A percentile compares a stretch with the other conserved stretches of the same genome.
These are phyloP conservation scores for Pungitius pungitius DNA, from an alignment of 2,113 vertebrate genomes.

Conservation along the genomic window DNA sequence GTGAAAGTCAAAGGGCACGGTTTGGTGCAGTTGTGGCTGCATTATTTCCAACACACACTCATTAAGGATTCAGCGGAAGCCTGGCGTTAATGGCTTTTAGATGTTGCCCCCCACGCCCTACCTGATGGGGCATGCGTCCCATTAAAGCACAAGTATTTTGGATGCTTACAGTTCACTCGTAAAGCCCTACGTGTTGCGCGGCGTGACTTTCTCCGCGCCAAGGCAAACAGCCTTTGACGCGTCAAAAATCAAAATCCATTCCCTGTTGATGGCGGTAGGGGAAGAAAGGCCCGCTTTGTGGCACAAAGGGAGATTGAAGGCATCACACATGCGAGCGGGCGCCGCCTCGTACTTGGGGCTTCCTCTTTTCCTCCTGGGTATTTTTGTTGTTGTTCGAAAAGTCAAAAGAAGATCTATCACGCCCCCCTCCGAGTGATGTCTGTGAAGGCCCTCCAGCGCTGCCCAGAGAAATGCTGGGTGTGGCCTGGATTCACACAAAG, in stretches of 20 bases:
- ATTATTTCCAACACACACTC: conserved; percentile 49
- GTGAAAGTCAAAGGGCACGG: conserved; percentile 36
- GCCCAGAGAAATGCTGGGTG: conserved; percentile 46
- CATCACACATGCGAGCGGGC: conserved; percentile 17
- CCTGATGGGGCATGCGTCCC: conserved; percentile 68
- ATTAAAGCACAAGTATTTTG: conserved; percentile 68
- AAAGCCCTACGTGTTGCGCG: conserved; percentile 70
- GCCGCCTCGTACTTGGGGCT: conserved; percentile 33
- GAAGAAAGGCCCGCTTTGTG: conserved; percentile 28
- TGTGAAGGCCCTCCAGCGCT: conserved; percentile 41
- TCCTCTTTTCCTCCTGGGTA: conserved; percentile 13
- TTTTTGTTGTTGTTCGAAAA: conserved; percentile 46
- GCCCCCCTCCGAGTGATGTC: conserved; percentile 21
- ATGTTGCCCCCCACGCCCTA: conserved; percentile 67
- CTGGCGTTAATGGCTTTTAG: conserved; percentile 68
- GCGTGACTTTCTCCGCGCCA: conserved; percentile 48
- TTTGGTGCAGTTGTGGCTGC: conserved; percentile 33
- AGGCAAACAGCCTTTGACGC: conserved; percentile 64
- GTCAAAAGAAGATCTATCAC: conserved; percentile 51
- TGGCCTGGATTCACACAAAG: conserved; percentile 74
- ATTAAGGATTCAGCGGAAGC: conserved; percentile 62
- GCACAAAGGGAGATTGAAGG: conserved; percentile 44
- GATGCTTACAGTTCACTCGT: conserved; percentile 62
- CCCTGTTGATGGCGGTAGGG: conserved; percentile 63
- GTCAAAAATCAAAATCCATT: conserved; percentile 74